A percentile compares a stretch with the other conserved stretches of the same genome.
Evolutionary conservation across 2,113 vertebrate genomes (phyloP).

Genomic region (Menura novaehollandiae): DNA sequence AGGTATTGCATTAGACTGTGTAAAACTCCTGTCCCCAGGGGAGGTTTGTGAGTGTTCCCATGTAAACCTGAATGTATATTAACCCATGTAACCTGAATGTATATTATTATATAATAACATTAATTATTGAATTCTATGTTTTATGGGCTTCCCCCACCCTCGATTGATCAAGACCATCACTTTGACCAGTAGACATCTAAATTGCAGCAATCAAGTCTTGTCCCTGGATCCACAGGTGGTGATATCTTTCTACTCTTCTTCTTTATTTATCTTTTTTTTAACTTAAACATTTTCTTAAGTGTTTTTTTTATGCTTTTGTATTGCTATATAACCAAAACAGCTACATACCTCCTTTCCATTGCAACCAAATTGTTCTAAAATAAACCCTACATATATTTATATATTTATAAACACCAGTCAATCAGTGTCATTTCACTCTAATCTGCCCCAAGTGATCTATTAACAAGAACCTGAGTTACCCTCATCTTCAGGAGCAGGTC

Average conservation of each 20-base stretch:
- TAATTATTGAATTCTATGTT: not conserved
- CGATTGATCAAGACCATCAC: not conserved
- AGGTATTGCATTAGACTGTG: too few species aligned
- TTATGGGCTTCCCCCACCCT: not conserved
- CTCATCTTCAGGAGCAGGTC: fast-evolving
- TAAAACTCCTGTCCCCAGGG: not conserved
- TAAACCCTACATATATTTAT: not conserved
- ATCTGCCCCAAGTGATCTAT: not conserved
- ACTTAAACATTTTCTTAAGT: not conserved
- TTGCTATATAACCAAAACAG: not conserved
- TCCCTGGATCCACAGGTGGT: not conserved
- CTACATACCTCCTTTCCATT: too few species aligned
- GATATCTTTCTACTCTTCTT: not conserved
- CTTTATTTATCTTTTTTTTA: not conserved
- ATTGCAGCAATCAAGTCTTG: not conserved
- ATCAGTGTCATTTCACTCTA: not conserved
- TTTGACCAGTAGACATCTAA: not conserved
- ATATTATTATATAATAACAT: too few species aligned
- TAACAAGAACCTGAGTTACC: not conserved
- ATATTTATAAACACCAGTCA: too few species aligned
- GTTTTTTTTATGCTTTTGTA: not conserved
- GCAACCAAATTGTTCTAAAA: not conserved
- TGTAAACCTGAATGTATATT: not conserved
- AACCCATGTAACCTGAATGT: too few species aligned
- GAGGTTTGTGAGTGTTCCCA: fast-evolving